Conservation (phyloP, 2,113 vertebrate genomes). For the Cyprinodon variegatus region DNA sequence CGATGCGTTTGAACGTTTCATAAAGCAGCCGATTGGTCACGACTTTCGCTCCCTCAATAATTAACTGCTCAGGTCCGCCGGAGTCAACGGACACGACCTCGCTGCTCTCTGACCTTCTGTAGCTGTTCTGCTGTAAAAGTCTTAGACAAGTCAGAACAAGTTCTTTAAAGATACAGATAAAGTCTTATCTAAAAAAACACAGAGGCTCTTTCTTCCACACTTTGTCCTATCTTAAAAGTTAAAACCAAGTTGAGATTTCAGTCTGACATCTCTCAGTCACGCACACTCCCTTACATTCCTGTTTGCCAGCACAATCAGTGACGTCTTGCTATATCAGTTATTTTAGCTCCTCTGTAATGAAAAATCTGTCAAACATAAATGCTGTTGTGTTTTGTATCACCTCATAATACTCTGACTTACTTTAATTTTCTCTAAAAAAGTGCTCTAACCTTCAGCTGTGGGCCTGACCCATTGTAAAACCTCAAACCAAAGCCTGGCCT, state of each 20-base stretch:
- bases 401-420: neutral
- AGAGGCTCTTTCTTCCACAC: slow-evolving; percentile 24
- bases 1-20: slow-evolving; percentile 23
- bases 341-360: neutral
- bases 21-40: slow-evolving; percentile 25
- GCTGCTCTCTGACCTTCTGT: slow-evolving; percentile 35
- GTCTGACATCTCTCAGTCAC: neutral
- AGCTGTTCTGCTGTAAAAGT: slow-evolving; percentile 33
- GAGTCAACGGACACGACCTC: slow-evolving; percentile 26
- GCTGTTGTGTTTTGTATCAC: neutral
- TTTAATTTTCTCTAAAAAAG: neutral
- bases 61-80: slow-evolving; percentile 41
- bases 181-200: slow-evolving; percentile 19
- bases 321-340: neutral
- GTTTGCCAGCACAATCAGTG: slow-evolving; percentile 1
- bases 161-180: slow-evolving; percentile 8
- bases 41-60: slow-evolving; percentile 19
- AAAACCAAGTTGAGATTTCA: neutral
- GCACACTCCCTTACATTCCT: slow-evolving; percentile 1
- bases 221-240: slow-evolving; percentile 9
- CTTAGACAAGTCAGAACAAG: slow-evolving; percentile 37
- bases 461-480: accelerated
- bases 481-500: neutral
- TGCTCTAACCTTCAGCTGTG: neutral
- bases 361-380: neutral